phyloP scores from a whole-genome alignment of 2,888 invertebrate genomes.

The Gari tellinella region DNA sequence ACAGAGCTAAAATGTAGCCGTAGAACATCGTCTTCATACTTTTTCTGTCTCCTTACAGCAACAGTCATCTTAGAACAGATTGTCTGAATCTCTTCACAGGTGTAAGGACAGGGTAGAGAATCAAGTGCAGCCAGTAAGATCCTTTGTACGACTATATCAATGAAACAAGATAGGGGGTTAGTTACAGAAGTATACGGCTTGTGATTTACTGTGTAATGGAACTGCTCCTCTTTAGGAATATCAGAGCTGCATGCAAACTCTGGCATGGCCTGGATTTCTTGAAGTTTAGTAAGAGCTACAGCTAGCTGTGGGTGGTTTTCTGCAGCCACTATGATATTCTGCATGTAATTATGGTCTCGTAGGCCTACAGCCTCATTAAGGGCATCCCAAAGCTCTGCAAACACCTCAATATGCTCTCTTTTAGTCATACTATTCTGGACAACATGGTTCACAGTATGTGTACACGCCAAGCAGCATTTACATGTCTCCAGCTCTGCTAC shows the following conservation, averaged over 20 bases:
- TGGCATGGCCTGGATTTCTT: conserved; percentile 65
- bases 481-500: conserved; percentile 59
- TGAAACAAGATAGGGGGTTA: conserved; percentile 75
- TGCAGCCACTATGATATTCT: conserved; percentile 70
- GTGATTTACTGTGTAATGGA: conserved; percentile 73
- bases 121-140: conserved; percentile 72
- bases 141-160: conserved; percentile 78
- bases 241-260: conserved; percentile 67
- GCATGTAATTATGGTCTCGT: conserved; percentile 61
- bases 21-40: conserved; percentile 55
- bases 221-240: conserved; percentile 12
- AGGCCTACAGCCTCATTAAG: conserved; percentile 59
- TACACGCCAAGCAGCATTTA: conserved; percentile 69
- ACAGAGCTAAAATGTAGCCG: conserved; percentile 63
- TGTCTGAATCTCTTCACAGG: conserved; percentile 57
- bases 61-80: conserved; percentile 60
- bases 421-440: conserved; percentile 54
- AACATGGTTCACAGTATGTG: conserved; percentile 67
- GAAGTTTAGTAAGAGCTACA: conserved; percentile 69
- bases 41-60: conserved; percentile 14
- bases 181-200: conserved; percentile 72
- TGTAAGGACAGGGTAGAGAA: conserved; percentile 65
- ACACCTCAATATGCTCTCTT: conserved; percentile 62
- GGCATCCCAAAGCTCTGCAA: conserved; percentile 62
- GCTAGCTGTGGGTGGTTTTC: conserved; percentile 76